These are phyloP conservation scores for Murina feae DNA, from an alignment of 2,113 vertebrate species.

Conservation along the genomic window DNA sequence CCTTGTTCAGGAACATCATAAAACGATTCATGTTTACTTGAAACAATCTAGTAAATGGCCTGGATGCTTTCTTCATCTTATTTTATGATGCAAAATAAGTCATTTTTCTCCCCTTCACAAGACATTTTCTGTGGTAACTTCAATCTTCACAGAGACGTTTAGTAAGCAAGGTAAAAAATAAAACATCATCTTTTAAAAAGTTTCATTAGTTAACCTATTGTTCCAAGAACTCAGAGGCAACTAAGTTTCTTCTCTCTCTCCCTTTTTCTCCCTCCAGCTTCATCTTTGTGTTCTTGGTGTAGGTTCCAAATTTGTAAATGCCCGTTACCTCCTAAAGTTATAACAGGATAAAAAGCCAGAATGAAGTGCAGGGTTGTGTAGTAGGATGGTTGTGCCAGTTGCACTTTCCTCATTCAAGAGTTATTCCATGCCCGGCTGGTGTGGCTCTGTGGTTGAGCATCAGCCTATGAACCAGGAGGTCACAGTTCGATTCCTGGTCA, in stretches of 20 bases:
- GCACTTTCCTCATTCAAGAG: background rate
- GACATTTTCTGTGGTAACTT: slow-evolving; percentile 3
- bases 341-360: background rate
- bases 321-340: background rate
- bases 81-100: slow-evolving; percentile 39
- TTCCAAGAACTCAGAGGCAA: background rate
- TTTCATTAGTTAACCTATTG: background rate
- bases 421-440: background rate
- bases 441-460: too few relatives aligned
- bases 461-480: too few relatives aligned
- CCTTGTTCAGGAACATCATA: background rate
- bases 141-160: background rate
- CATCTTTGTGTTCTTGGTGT: background rate
- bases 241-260: background rate
- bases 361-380: background rate
- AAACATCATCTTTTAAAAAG: background rate
- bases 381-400: too few relatives aligned
- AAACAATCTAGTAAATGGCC: background rate
- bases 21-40: background rate
- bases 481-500: too few relatives aligned
- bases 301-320: background rate
- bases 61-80: background rate
- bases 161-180: background rate
- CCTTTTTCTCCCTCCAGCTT: background rate
- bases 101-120: background rate